These are phyloP conservation scores for Cryptus armator DNA, from an alignment of 2,888 invertebrate genomes.

Conservation along the genomic window DNA sequence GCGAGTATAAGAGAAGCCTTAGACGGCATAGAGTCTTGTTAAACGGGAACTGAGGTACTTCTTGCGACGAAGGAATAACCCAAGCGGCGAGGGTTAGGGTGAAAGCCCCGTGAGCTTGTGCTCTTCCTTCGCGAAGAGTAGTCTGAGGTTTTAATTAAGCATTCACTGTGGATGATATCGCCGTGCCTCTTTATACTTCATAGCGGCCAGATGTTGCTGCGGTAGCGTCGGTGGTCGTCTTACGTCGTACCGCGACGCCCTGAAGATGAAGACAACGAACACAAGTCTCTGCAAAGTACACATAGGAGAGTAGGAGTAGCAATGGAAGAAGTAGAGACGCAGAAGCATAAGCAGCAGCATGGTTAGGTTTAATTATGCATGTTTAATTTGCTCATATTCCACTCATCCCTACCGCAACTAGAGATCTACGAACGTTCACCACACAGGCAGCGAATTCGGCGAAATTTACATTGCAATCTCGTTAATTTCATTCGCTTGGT, in stretches of 20 bases:
- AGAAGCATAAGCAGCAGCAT: constrained; percentile 38
- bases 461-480: constrained; percentile 60
- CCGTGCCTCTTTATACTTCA: constrained; percentile 87
- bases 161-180: constrained; percentile 84
- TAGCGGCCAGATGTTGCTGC: constrained; percentile 87
- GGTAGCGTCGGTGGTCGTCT: constrained; percentile 53
- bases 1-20: constrained; percentile 7
- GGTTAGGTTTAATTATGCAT: constrained; percentile 83
- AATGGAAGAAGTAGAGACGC: constrained; percentile 20
- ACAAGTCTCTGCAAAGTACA: constrained; percentile 36
- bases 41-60: constrained; percentile 34
- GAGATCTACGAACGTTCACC: constrained; percentile 49
- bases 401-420: constrained; percentile 50
- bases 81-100: neutral
- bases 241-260: constrained; percentile 40
- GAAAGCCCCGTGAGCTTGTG: constrained; percentile 12
- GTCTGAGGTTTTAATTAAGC: constrained; percentile 85
- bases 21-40: constrained; percentile 5
- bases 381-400: constrained; percentile 79
- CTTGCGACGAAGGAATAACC: constrained; percentile 32
- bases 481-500: constrained; percentile 49
- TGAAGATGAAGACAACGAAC: constrained; percentile 43
- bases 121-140: constrained; percentile 66
- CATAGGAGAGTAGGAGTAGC: constrained; percentile 14
- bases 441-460: constrained; percentile 45